Base-by-base conservation (phyloP, 2,113 vertebrate species). In the Centrocercus urophasianus region DNA sequence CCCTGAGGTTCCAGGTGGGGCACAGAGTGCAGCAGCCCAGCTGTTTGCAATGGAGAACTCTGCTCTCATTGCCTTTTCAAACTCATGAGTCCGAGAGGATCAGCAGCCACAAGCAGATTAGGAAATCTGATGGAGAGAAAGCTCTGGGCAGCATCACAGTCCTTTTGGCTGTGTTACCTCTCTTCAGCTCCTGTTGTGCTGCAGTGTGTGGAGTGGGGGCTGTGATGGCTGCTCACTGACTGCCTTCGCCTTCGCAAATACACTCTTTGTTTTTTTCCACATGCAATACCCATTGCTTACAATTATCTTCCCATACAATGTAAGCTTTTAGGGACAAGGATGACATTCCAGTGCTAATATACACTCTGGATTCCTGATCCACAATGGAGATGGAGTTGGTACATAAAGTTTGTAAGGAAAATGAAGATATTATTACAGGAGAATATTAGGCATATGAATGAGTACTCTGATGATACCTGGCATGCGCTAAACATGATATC, bases 201-300 rank as follows among this genome's bases (percentile, higher is more conserved):
- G 93, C 72, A 45, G 43, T 24, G 65, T 61, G 64, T 38, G 81
- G 43, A 50, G 45, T 54, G 86, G 76, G 73, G 73, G 69, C 85
- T 89, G 64, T 89, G 91, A 86, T 10, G 78, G 91, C 82, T 89
- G 86, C 82, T 42, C 64, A 76, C 60, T 69, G 40, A 5, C 40
- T 40, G 83, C 77, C 89, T 79, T 77, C 80, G 69, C 89, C 64
- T 93, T 86, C 42, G 27, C n/a, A 89, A 83, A 86, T 57, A 87
- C 52, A 28, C 65, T 80, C 11, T 20, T 13, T 13, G 1, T 16
- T 15, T 1, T 16, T 54, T 82, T 54, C 67, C 11, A 79, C 57
- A 52, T 61, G 47, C 75, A 91, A 76, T 50, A 77, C 47, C 61
- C 38, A 52, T 42, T 69, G 40, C 48, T 77, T 67, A 3, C 4